Conservation (phyloP, 2,888 invertebrate species). For the Actias luna region DNA sequence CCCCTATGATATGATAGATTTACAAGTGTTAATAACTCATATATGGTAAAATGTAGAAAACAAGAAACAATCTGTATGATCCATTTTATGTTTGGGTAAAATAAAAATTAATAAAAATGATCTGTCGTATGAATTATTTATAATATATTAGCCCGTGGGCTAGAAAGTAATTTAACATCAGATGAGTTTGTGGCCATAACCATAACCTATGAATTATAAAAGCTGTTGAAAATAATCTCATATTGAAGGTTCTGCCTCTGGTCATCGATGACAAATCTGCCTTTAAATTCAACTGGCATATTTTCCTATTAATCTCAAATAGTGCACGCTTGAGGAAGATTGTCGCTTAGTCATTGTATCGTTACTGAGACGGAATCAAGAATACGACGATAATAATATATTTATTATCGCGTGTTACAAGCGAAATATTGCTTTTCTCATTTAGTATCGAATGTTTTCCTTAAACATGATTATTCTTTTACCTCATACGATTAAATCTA, state of each 20-base stretch:
- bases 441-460: background rate
- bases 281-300: background rate
- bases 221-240: background rate
- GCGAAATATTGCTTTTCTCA: background rate
- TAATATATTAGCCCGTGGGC: no score
- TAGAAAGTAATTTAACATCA: no score
- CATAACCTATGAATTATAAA: no score
- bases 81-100: no score
- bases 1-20: no score
- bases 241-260: background rate
- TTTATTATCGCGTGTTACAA: background rate
- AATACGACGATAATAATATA: background rate
- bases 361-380: background rate
- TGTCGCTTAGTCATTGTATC: background rate
- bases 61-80: no score
- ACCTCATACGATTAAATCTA: background rate
- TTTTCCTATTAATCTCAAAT: conserved; percentile 2
- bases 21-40: no score
- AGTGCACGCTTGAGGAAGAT: background rate
- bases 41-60: no score
- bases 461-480: background rate
- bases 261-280: background rate
- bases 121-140: no score
- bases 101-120: no score
- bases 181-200: no score